Evolutionary conservation across 2,888 invertebrate genomes (phyloP), one percentile per base, ranked within the genome.

Genomic region (Amblyjoppa fuscipennis): DNA sequence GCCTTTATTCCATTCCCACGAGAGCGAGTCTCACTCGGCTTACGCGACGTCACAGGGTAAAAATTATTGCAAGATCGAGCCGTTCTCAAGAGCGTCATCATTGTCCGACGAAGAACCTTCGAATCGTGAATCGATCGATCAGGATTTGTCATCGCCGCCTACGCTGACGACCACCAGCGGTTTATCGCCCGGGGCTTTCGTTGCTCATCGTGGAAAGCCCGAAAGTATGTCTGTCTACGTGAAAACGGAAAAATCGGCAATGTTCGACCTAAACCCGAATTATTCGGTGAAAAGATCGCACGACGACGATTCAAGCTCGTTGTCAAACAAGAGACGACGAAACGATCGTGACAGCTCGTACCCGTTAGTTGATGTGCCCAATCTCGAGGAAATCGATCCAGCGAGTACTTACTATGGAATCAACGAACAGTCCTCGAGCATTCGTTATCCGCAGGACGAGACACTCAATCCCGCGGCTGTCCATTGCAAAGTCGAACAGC

Each of bases 131-230:
- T 3, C 78, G 74, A 49, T 34, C 11, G 51, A 77, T 38, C 68
- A 34, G 34, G 53, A 71, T 13, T 6, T 51, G 5, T 20, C 75
- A n/a, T 49, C 75, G 25, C 38, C 77, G 28, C 49, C 66, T 13
- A 28, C 16, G 34, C 3, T 64, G 59, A 25, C 70, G 51, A 25
- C 34, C 34, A 4, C 6, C 6, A 34, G 64, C 31, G n/a, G 66
- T 28, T 25, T 13, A 34, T 20, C 77, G 25, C 53, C 70, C 3
- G 7, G 66, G 20, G 38, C 28, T 5, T 53, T 16, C 59, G n/a
- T 31, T 0, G 31, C 56, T n/a, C 89, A 71, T 79, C 89, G 78
- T 69, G 90, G 83, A 69, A 88, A 76, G 81, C 89, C 75, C 81
- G 89, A 75, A 59, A 85, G 41, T 59, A 85, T 80, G 83, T 76